phyloP scores from a whole-genome alignment of 2,888 invertebrate genomes.

The Bedellia somnulentella region DNA sequence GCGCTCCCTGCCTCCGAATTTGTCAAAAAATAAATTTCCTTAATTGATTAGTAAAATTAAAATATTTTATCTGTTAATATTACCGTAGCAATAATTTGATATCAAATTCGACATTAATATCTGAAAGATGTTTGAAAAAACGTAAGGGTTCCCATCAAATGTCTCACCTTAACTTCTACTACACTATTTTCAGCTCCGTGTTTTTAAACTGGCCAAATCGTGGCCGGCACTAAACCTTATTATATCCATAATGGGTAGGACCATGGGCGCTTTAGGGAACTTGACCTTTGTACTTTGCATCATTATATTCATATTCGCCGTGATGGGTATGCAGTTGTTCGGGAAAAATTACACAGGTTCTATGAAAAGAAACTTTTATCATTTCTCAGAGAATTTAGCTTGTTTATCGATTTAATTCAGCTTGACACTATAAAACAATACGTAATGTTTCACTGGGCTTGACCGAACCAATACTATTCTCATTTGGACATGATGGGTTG shows the following conservation, averaged over 20 bases:
- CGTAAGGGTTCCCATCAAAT: no score
- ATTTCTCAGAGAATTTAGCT: slow-evolving; percentile 50
- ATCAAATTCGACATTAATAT: not conserved
- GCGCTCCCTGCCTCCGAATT: no score
- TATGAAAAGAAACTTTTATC: slow-evolving; percentile 52
- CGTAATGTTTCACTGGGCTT: slow-evolving; percentile 55
- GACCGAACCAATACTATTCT: slow-evolving; percentile 43
- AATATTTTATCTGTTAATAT: no score
- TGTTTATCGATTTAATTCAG: slow-evolving; percentile 44
- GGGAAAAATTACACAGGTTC: slow-evolving; percentile 84
- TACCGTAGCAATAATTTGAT: not conserved
- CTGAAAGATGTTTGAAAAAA: no score
- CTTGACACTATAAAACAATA: slow-evolving; percentile 52
- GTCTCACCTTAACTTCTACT: no score
- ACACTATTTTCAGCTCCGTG: slow-evolving; percentile 79
- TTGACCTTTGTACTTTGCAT: slow-evolving; percentile 93
- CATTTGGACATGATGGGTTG: slow-evolving; percentile 34
- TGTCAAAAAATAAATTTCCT: no score
- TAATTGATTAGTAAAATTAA: no score
- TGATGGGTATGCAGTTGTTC: slow-evolving; percentile 96
- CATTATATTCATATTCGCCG: slow-evolving; percentile 96
- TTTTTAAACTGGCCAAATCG: slow-evolving; percentile 95
- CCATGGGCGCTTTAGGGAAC: slow-evolving; percentile 93
- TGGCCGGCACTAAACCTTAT: slow-evolving; percentile 95
- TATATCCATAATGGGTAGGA: slow-evolving; percentile 94